phyloP scores from a whole-genome alignment of 2,888 invertebrate species.

The Abrostola triplasia region DNA sequence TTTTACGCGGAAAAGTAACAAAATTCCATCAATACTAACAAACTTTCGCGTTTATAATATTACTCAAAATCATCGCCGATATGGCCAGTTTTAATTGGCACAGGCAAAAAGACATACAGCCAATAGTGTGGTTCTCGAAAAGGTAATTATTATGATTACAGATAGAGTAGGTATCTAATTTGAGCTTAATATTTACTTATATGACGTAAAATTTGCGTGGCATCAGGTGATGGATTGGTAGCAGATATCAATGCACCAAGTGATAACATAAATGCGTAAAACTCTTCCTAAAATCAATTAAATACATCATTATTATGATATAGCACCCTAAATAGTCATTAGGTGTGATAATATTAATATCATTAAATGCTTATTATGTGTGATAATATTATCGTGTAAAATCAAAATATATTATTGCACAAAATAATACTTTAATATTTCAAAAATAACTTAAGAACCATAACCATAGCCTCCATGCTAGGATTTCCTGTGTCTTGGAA shows the following conservation, averaged over 20 bases:
- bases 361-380: neutral
- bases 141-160: neutral
- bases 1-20: too few species aligned
- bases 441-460: too few species aligned
- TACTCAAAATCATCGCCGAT: neutral
- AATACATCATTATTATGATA: neutral
- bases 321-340: neutral
- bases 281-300: neutral
- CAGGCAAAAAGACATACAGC: neutral
- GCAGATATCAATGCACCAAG: too few species aligned
- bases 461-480: too few species aligned
- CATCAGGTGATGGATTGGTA: too few species aligned
- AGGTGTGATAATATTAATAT: neutral
- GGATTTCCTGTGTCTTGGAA: too few species aligned
- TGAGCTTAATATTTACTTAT: too few species aligned
- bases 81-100: neutral
- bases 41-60: conserved; percentile 13
- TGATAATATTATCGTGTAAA: neutral
- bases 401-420: neutral
- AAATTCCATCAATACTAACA: too few species aligned
- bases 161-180: too few species aligned
- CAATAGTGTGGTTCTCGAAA: neutral
- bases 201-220: too few species aligned
- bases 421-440: too few species aligned
- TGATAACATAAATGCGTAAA: neutral